Conservation (phyloP, 2,113 vertebrate species). For the Periophthalmus modestus region DNA sequence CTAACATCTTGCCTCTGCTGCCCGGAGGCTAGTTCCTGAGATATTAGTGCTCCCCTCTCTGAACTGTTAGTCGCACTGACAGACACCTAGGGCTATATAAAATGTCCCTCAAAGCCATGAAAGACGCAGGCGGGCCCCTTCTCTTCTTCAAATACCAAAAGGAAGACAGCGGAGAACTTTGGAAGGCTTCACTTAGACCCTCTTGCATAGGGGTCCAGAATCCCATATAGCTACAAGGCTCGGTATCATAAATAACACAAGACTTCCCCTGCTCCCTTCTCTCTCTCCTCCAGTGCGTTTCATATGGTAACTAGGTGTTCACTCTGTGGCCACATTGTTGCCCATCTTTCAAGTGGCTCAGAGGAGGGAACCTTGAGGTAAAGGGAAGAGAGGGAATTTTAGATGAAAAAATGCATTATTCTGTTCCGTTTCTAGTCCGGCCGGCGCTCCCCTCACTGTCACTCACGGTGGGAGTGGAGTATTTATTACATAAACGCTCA, state of each 20-base stretch:
- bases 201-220: constrained; percentile 68
- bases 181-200: constrained; percentile 64
- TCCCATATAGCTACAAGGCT: constrained; percentile 76
- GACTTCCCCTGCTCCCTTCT: constrained; percentile 61
- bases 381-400: constrained; percentile 79
- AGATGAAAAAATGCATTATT: constrained; percentile 82
- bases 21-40: constrained; percentile 68
- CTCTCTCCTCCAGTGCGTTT: constrained; percentile 75
- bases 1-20: constrained; percentile 62
- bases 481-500: constrained; percentile 79
- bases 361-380: constrained; percentile 80
- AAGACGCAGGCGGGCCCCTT: constrained; percentile 58
- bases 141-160: constrained; percentile 71
- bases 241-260: constrained; percentile 83
- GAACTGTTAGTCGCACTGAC: constrained; percentile 74
- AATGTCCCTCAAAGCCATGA: constrained; percentile 75
- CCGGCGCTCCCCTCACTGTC: constrained; percentile 36
- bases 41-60: constrained; percentile 69
- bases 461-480: constrained; percentile 65
- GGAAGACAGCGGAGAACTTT: constrained; percentile 55
- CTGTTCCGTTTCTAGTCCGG: constrained; percentile 55
- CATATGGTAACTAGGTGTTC: constrained; percentile 85
- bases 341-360: constrained; percentile 79
- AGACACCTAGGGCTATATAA: constrained; percentile 73
- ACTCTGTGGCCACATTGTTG: constrained; percentile 79